Evolutionary conservation across 2,113 vertebrate species (phyloP).

Genomic region (Hydropotes inermis): DNA sequence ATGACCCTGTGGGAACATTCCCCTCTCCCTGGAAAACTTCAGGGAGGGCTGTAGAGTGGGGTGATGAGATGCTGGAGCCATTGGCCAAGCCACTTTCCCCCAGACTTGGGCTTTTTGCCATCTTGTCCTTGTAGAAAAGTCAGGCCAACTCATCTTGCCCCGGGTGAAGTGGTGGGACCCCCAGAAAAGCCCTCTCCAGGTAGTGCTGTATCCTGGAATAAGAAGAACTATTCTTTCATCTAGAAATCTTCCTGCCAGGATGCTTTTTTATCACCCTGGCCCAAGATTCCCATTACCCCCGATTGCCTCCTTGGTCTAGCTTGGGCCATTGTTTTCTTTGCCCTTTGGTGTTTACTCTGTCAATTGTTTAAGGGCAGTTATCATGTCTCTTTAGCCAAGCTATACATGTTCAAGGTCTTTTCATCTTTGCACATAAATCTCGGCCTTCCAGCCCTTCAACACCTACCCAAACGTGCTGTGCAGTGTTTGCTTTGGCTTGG

Average conservation of each 20-base stretch:
- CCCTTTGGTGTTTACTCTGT: conserved; percentile 62
- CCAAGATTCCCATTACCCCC: conserved; percentile 42
- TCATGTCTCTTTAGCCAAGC: conserved; percentile 70
- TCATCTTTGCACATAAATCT: conserved; percentile 71
- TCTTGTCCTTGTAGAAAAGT: not conserved
- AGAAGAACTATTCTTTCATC: not conserved
- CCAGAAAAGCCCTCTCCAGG: not conserved
- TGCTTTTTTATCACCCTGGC: conserved; percentile 46
- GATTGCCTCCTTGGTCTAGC: conserved; percentile 44
- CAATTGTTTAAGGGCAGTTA: conserved; percentile 63
- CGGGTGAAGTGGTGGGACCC: not conserved
- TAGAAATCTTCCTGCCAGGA: conserved; percentile 25
- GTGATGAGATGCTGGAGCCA: not conserved
- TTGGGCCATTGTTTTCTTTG: conserved; percentile 50
- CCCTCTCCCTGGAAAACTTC: not conserved
- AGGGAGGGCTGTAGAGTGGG: not conserved
- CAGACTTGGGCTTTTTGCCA: not conserved
- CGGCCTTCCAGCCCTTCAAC: conserved; percentile 56
- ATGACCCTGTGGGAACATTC: not conserved
- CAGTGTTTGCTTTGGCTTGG: conserved; percentile 71
- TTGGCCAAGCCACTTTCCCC: not conserved
- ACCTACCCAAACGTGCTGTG: conserved; percentile 56
- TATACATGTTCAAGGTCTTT: conserved; percentile 56
- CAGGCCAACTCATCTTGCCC: not conserved
- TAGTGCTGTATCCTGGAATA: not conserved